Evolutionary conservation across 2,888 invertebrate species (phyloP).

Genomic region (Brachylomia viminalis): DNA sequence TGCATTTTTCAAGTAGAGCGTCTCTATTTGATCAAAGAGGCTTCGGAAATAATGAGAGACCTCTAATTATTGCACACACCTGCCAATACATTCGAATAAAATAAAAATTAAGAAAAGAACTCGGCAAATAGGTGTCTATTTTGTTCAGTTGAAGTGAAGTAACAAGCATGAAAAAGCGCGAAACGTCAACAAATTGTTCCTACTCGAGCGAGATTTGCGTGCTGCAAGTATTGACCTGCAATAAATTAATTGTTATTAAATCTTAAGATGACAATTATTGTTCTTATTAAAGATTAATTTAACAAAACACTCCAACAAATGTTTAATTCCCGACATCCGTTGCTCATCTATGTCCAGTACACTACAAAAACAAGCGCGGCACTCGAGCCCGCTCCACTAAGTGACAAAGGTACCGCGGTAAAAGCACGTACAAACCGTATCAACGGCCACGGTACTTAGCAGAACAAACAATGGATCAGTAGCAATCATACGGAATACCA

Average conservation of each 20-base stretch:
- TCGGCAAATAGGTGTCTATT: not conserved
- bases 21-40: constrained; percentile 13
- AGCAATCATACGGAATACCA: constrained; percentile 80
- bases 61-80: constrained; percentile 29
- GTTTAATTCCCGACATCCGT: constrained; percentile 55
- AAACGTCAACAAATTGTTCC: not conserved
- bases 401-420: constrained; percentile 83
- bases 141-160: too few species aligned
- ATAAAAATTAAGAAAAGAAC: constrained; percentile 3
- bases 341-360: constrained; percentile 52
- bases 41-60: constrained; percentile 18
- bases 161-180: not conserved
- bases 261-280: not conserved
- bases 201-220: not conserved
- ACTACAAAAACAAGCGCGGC: constrained; percentile 69
- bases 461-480: constrained; percentile 84
- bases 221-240: too few species aligned
- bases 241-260: not conserved
- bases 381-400: constrained; percentile 74
- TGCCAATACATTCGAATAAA: constrained; percentile 34
- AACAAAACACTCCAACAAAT: constrained; percentile 35
- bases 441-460: constrained; percentile 83
- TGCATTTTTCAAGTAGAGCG: constrained; percentile 15
- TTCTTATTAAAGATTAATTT: constrained; percentile 21
- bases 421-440: constrained; percentile 80